Evolutionary conservation across 2,797 vertebrate species (phyloP), one percentile per base, ranked within the genome.

Genomic region (Sphenopsis melanotis): DNA sequence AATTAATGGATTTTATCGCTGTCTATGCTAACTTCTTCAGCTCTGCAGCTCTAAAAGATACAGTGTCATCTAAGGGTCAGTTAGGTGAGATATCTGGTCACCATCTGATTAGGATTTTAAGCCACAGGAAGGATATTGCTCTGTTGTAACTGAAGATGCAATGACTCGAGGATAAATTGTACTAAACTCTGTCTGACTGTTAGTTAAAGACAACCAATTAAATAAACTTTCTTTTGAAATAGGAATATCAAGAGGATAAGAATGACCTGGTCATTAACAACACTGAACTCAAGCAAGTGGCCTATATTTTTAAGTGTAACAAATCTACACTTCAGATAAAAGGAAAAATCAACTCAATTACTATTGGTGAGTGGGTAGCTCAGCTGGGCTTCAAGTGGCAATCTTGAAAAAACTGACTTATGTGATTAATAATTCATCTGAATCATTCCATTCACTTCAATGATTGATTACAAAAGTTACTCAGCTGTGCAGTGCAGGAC

Each of bases 311-410:
- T 94, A 98, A 97, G 89, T 99, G 99, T 93, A 98, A 97, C 97
- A 98, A 98, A 97, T 99, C 98, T 83, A 99, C 99, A 3, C 93
- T 99, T 65, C 99, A 99, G 97, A 97, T 99, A 74, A 99, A 99
- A 96, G 99, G 99, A 61, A 99, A 99, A 98, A 97, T 99, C 89
- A 99, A 99, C 97, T 99, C 99, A 94, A 99, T 99, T 96, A 99
- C 98, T 81, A 93, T 99, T 24, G 98, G 98, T 99, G 97, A 97
- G 98, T 96, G 50, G 6, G 37, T 42, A 84, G 47, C 70, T 94
- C 90, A 65, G 77, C 65, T 79, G 47, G 39, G 15, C 49, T 86
- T 84, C 56, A 86, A 78, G 60, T 76, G 63, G 41, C 56, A 81
- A 6, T 74, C 50, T 65, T 81, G 64, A 41, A 83, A 86, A 87